Evolutionary conservation across 2,797 vertebrate species (phyloP), one percentile per base, ranked within the genome.

Genomic region (Sebastes kiyomatsui): DNA sequence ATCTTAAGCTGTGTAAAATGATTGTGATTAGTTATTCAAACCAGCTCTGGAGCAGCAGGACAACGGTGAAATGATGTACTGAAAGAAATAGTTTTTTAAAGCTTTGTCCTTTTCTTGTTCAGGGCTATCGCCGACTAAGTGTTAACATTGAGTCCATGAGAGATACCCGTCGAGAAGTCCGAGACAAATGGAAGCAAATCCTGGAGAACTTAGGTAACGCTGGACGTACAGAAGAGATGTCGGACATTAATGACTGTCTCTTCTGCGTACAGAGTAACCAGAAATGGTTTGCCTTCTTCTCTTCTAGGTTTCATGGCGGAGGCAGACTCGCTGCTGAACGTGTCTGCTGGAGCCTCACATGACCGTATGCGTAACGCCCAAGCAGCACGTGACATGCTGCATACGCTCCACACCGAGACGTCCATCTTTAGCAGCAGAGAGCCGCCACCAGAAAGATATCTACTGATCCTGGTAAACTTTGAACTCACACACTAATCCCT

Each of bases 71-170:
- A 42, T 42, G 38, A 42, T 42, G 38, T 42, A 42, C 38, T 64
- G 6, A 22, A 22, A 32, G 20, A 22, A 35, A 16, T 10, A 2
- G 7, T 1, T 81, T 54, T 54, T 25, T 6, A 56, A 22, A 18
- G 5, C n/a, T 23, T 32, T 70, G 4, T 8, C 62, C 1, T 18
- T 18, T 23, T 8, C 42, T 76, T 67, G 12, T 80, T 25, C 2
- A 97, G 96, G 96, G 95, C 3, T 96, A 96, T 83, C 94, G 96
- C 6, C 93, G 96, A 20, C 81, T 97, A 77, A 96, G 96, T 56
- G 93, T 97, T 20, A 96, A 96, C 90, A 97, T 97, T 2, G 94
- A 96, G 68, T 95, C 96, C 81, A 95, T 96, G 92, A 95, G 96
- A 85, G 96, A 96, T 20, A 94, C 96, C 4, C 94, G 96, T 13